Conservation (phyloP, 2,113 vertebrate genomes). For the Steatornis caripensis region DNA sequence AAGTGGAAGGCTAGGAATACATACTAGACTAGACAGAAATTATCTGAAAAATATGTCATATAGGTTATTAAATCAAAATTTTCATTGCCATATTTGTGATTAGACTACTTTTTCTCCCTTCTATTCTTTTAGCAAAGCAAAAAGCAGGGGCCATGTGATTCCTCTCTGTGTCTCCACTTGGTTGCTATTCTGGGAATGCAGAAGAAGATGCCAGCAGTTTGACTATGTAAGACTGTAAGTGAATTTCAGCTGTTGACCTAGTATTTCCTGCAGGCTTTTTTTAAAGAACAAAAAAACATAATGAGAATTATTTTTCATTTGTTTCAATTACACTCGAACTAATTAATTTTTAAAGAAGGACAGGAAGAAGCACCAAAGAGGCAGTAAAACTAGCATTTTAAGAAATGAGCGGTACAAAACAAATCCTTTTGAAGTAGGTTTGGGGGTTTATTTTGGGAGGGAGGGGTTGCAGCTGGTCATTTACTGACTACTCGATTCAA, state of each 20-base stretch:
- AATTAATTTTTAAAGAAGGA: not conserved
- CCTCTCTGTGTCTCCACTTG: not conserved
- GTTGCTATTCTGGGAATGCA: constrained; percentile 63
- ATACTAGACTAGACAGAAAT: not conserved
- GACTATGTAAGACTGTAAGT: constrained; percentile 4
- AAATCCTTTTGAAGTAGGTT: too few species aligned
- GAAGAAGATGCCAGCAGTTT: constrained; percentile 17
- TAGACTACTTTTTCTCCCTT: not conserved
- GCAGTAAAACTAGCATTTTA: not conserved
- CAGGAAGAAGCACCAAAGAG: not conserved
- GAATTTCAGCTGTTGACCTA: constrained; percentile 5
- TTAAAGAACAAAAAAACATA: not conserved
- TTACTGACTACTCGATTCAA: not conserved
- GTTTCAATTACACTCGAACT: not conserved
- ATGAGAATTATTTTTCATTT: not conserved
- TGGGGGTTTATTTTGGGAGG: too few species aligned
- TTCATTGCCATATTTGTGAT: not conserved
- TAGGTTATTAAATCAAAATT: not conserved
- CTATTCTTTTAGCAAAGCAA: constrained; percentile 18
- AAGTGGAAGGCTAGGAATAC: not conserved
- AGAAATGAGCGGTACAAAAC: not conserved
- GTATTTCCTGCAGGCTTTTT: not conserved
- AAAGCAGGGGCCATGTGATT: not conserved
- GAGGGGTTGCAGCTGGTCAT: too few species aligned
- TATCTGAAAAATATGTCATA: not conserved